Evolutionary conservation across 2,113 vertebrate genomes (phyloP), one percentile per base, ranked within the genome.

Genomic region (Heloderma charlesbogerti): DNA sequence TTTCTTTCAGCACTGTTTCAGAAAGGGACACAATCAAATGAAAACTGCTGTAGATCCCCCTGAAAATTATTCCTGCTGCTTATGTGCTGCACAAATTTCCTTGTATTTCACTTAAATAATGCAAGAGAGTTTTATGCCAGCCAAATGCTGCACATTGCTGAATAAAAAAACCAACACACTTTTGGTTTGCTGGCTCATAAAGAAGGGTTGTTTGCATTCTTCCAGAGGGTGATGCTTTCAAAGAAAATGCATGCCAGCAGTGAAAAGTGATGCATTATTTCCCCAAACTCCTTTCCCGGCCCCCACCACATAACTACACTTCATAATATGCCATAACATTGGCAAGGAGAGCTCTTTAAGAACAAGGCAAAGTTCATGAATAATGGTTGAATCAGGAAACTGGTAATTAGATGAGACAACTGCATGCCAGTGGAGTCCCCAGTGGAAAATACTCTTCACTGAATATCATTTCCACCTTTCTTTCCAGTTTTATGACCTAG

Each of bases 321-420:
- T 97, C 93, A 88, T 97, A 97, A 96, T 95, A 96, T 97, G 97
- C 97, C 97, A 97, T 95, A 97, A 97, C 96, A 98, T 98, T 98
- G 97, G 97, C 97, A 98, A 96, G 95, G 95, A 96, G 95, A 97
- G 96, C 97, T 97, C 97, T 98, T 97, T 97, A 97, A 97, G 97
- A 97, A 96, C 95, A 97, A 96, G 96, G 95, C 94, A 94, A 90
- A 96, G 94, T 97, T 97, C 97, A 98, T 97, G 97, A 98, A 98
- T 98, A 98, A 97, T 98, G 96, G 95, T 96, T 97, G 97, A 97
- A 97, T 97, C 96, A 97, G 95, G 95, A 96, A 97, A 97, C 95
- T 95, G 97, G 96, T 98, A 98, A 98, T 98, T 97, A 97, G 97
- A 98, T 96, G 97, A 97, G 97, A 98, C 97, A 97, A 97, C 95